A percentile compares a stretch with the other conserved stretches of the same genome.
These are phyloP conservation scores for Petrolisthes manimaculis DNA, from an alignment of 2,888 invertebrate genomes.

Conservation along the genomic window DNA sequence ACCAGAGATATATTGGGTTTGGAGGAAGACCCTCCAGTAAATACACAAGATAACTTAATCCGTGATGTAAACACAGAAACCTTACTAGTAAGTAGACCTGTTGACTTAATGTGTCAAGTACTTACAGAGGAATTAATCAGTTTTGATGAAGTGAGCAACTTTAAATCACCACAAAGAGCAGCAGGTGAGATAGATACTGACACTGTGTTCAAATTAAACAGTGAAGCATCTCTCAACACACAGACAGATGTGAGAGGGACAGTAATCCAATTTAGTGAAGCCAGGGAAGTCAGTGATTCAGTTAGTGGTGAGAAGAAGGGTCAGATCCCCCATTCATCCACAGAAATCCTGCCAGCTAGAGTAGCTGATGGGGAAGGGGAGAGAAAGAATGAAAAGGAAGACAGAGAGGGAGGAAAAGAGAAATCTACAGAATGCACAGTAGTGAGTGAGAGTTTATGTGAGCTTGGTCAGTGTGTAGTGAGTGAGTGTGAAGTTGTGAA, in stretches of 20 bases:
- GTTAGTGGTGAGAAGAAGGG: slow-evolving; percentile 21
- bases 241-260: slow-evolving; percentile 14
- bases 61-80: too few relatives aligned
- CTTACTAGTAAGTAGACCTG: too few relatives aligned
- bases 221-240: not conserved
- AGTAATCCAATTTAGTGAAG: slow-evolving; percentile 32
- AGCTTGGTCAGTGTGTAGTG: not conserved
- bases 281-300: slow-evolving; percentile 35
- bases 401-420: slow-evolving; percentile 4
- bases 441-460: not conserved
- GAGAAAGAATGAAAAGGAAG: not conserved
- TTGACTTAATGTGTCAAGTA: too few relatives aligned
- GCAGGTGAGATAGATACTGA: too few relatives aligned
- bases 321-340: not conserved
- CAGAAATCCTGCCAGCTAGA: slow-evolving; percentile 3
- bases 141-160: not conserved
- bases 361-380: not conserved
- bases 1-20: too few relatives aligned
- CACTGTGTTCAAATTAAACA: not conserved
- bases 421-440: not conserved
- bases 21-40: too few relatives aligned
- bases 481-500: not conserved
- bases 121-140: too few relatives aligned
- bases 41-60: too few relatives aligned
- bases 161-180: not conserved